Evolutionary conservation across 2,797 vertebrate genomes (phyloP).

Genomic region (Allobates femoralis): DNA sequence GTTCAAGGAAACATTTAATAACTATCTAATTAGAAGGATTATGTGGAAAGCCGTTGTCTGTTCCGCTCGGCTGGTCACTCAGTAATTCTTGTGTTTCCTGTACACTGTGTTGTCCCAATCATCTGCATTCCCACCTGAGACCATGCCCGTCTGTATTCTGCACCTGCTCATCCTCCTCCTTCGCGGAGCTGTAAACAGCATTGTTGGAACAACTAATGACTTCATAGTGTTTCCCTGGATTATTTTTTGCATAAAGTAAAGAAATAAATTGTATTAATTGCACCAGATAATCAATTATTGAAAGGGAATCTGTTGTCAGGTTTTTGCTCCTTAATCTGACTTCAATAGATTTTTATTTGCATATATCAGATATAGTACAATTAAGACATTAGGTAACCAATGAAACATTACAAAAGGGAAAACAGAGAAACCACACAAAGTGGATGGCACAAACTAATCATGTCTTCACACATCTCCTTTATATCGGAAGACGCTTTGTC

Average conservation of each 20-base stretch:
- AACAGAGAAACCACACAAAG: too few relatives aligned
- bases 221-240: background rate
- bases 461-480: too few relatives aligned
- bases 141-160: background rate
- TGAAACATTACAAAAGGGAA: too few relatives aligned
- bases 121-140: constrained; percentile 17
- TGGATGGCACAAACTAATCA: too few relatives aligned
- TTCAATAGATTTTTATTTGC: too few relatives aligned
- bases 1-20: constrained; percentile 45
- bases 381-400: too few relatives aligned
- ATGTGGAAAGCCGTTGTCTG: constrained; percentile 12
- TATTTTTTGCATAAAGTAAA: background rate
- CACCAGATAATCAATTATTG: background rate
- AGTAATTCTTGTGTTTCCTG: constrained; percentile 19
- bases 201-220: background rate
- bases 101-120: background rate
- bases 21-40: constrained; percentile 48
- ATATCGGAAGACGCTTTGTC: too few relatives aligned
- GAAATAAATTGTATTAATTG: background rate
- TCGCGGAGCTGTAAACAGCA: background rate
- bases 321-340: too few relatives aligned
- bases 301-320: background rate
- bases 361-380: too few relatives aligned
- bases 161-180: background rate
- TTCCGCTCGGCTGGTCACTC: background rate